Base-by-base conservation (phyloP, 2,888 invertebrate genomes). In the Drosophila multiciliata region DNA sequence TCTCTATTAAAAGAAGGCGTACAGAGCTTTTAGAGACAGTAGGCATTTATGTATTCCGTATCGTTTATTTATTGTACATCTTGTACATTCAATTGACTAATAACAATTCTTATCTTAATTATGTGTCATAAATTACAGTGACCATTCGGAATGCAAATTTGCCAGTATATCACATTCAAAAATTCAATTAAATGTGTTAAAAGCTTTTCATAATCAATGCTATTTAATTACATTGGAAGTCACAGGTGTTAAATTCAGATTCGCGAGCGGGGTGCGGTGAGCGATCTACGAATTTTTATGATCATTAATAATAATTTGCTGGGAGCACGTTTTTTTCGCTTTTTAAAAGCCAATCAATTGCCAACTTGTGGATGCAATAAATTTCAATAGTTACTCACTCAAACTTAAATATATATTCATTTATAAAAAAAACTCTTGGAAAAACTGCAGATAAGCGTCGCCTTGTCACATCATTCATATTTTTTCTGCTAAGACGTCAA, bases 261-360 rank as follows among this genome's bases (percentile, higher is more conserved):
- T 58, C 29, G 50, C 4, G 53, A 49, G 6, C 55, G 1, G 42
- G 38, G 36, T 58, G 32, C 23, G 36, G 26, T 3, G 3, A 12
- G 58, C 15, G 11, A n/a, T 36, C 12, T 20, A 50, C 38, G 61
- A 42, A 59, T 50, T 49, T 62, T 67, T 29, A 50, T 50, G 62
- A 55, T 63, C 68, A 80, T 80, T 73, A 63, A 81, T 80, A 71
- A 81, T 81, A 71, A 72, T 71, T 67, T 57, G 74, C 78, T 70
- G 64, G 63, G 74, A 78, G 80, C 81, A 83, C 80, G 80, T 80
- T 80, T 78, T 59, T 76, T 76, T 63, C 69, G 73, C 64, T 69
- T 64, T 75, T 87, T 80, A 84, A 85, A 75, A 89, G 87, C 87
- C 85, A 85, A 85, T 85, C 85, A 87, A 89, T 86, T 83, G 79